Conservation (phyloP, 2,888 invertebrate species). For the Deilephila porcellus region DNA sequence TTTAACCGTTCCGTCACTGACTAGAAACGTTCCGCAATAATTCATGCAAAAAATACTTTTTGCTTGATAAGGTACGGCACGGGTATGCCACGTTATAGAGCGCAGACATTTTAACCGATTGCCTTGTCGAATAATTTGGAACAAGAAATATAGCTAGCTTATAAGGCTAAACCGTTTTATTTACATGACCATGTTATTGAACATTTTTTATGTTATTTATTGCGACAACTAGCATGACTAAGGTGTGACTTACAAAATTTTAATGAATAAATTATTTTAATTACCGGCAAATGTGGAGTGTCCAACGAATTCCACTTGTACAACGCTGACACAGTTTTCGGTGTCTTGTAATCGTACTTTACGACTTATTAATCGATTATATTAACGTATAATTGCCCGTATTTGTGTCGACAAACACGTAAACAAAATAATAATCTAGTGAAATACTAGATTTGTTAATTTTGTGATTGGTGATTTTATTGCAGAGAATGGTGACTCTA, state of each 20-base stretch:
- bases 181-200: not conserved
- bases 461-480: not conserved
- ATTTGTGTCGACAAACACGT: slow-evolving; percentile 11
- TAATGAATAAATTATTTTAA: slow-evolving; percentile 24
- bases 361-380: slow-evolving; percentile 20
- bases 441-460: not conserved
- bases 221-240: not conserved
- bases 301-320: slow-evolving; percentile 1
- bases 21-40: too few species aligned
- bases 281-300: slow-evolving; percentile 18
- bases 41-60: too few species aligned
- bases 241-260: slow-evolving; percentile 20
- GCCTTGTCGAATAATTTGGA: too few species aligned
- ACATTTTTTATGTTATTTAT: slow-evolving; percentile 13
- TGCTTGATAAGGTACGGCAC: too few species aligned
- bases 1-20: too few species aligned
- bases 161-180: not conserved
- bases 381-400: slow-evolving; percentile 10
- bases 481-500: too few species aligned
- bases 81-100: too few species aligned
- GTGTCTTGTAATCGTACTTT: slow-evolving; percentile 24
- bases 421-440: slow-evolving; percentile 21
- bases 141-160: too few species aligned
- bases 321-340: slow-evolving; percentile 14
- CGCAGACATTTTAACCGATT: too few species aligned